Conservation (phyloP, 2,113 vertebrate genomes). For the Pedionomus torquatus region DNA sequence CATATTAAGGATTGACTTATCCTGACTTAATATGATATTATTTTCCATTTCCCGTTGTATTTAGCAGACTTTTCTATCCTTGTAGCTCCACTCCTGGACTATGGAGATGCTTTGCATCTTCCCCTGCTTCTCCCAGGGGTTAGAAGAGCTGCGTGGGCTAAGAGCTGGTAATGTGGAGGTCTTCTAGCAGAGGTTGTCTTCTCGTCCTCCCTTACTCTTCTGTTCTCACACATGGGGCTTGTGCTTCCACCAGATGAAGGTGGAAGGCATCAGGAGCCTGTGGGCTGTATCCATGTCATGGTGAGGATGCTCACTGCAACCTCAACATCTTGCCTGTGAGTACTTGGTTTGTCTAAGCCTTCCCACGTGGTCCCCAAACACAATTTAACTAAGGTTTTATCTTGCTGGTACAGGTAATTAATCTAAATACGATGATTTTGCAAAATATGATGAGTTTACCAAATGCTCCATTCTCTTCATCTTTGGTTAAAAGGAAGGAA, state of each 20-base stretch:
- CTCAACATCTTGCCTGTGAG: not conserved
- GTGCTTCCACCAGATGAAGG: not conserved
- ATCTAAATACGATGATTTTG: not conserved
- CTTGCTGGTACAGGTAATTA: not conserved
- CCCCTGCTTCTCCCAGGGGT: not conserved
- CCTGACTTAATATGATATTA: no score
- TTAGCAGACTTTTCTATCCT: not conserved
- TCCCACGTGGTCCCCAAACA: accelerated
- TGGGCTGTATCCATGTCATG: accelerated
- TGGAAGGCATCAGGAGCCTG: not conserved
- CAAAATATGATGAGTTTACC: accelerated
- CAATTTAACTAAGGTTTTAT: not conserved
- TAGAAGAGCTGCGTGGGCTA: not conserved
- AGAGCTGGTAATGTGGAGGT: not conserved
- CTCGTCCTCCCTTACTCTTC: accelerated
- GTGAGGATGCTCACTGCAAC: not conserved
- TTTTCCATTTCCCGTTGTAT: not conserved
- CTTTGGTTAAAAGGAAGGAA: not conserved
- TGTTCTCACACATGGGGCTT: not conserved
- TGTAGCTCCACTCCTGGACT: not conserved
- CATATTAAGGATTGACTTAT: no score
- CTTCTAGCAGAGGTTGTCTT: not conserved
- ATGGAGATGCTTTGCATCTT: not conserved
- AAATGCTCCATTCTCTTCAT: accelerated
- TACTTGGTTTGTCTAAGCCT: not conserved